Conservation (phyloP, 2,888 invertebrate genomes). For the Carterocephalus palaemon region DNA sequence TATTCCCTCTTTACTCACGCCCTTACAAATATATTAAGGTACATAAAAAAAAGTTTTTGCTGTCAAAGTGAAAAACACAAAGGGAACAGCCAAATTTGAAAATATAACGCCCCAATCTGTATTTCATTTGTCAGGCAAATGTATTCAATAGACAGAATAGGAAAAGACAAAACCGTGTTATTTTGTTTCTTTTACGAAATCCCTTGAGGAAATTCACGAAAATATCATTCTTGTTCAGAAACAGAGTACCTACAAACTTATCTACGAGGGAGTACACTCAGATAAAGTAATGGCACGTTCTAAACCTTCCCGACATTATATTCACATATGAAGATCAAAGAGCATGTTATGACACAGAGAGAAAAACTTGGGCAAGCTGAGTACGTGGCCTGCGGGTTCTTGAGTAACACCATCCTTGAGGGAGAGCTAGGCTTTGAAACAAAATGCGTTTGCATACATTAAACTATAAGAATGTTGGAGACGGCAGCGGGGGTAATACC, state of each 20-base stretch:
- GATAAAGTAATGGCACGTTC: slow-evolving; percentile 62
- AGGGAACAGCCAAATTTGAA: slow-evolving; percentile 41
- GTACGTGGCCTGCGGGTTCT: slow-evolving; percentile 64
- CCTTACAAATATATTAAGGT: slow-evolving; percentile 38
- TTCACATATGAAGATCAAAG: slow-evolving; percentile 78
- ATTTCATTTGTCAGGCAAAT: slow-evolving; percentile 53
- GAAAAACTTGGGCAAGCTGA: slow-evolving; percentile 59
- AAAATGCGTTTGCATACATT: slow-evolving; percentile 80
- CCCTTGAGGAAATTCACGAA: slow-evolving; percentile 49
- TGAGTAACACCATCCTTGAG: slow-evolving; percentile 68
- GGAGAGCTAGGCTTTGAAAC: slow-evolving; percentile 76
- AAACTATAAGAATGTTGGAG: slow-evolving; percentile 77
- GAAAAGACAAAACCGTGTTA: slow-evolving; percentile 58
- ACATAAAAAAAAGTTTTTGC: slow-evolving; percentile 36
- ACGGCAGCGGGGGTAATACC: slow-evolving; percentile 64
- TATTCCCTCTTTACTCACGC: slow-evolving; percentile 37
- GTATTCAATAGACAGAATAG: slow-evolving; percentile 55
- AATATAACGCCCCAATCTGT: slow-evolving; percentile 48
- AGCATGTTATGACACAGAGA: slow-evolving; percentile 66
- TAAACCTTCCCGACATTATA: slow-evolving; percentile 73
- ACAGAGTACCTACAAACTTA: slow-evolving; percentile 46
- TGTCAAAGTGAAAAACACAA: slow-evolving; percentile 38
- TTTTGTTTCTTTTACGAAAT: slow-evolving; percentile 49
- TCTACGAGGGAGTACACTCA: slow-evolving; percentile 45
- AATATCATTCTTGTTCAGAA: slow-evolving; percentile 42